phyloP scores from a whole-genome alignment of 2,797 vertebrate genomes.

The Ctenochaetus hawaiiensis region DNA sequence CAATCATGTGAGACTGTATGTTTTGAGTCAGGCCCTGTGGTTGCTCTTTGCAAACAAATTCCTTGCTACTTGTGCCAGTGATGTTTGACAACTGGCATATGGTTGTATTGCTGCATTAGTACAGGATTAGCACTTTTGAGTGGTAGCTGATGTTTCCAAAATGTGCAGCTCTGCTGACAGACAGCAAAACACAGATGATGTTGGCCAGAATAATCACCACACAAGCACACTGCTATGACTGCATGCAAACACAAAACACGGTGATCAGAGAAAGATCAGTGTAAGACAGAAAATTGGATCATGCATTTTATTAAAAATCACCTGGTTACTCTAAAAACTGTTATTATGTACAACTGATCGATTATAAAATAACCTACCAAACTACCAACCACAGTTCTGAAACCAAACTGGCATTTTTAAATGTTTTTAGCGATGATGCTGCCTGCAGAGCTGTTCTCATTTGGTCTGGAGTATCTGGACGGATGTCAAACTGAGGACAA shows the following conservation, averaged over 20 bases:
- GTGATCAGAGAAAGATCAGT: not conserved
- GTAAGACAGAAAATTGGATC: not conserved
- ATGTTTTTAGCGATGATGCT: not conserved
- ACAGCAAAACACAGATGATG: conserved; percentile 25
- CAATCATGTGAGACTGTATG: not conserved
- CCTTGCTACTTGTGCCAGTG: not conserved
- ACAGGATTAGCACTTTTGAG: not conserved
- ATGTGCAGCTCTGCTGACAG: not conserved
- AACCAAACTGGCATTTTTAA: not conserved
- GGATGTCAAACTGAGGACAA: not conserved
- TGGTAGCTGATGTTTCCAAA: not conserved
- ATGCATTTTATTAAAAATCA: not conserved
- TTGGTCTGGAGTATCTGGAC: not conserved
- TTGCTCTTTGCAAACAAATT: conserved; percentile 6
- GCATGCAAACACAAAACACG: conserved; percentile 2
- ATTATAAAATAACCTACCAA: not conserved
- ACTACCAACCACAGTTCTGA: not conserved
- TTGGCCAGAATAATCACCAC: not conserved
- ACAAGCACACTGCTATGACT: not conserved
- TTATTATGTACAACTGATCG: not conserved
- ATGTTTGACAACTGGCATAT: conserved; percentile 8
- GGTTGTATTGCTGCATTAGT: conserved; percentile 9
- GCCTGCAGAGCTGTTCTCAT: not conserved
- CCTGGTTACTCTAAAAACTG: not conserved
- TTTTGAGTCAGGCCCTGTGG: not conserved